Evolutionary conservation across 1,140 invertebrate species (phyloP).

Genomic region (Brachionus rubens): DNA sequence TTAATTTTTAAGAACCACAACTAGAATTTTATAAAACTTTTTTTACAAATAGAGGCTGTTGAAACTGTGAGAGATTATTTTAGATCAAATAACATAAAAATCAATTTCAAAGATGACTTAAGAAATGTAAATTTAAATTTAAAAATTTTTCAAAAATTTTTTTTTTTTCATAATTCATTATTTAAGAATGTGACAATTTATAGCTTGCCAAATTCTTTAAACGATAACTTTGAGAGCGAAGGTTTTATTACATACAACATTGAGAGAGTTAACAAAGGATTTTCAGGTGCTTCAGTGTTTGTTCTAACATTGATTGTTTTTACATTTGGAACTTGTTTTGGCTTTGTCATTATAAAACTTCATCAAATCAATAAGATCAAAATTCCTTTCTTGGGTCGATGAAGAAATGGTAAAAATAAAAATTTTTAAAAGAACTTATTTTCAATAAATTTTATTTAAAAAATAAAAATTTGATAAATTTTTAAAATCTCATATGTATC

Average conservation of each 20-base stretch:
- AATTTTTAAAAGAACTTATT: neutral
- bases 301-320: neutral
- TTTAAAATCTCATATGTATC: no score
- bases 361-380: slow-evolving; percentile 5
- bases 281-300: neutral
- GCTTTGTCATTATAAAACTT: neutral
- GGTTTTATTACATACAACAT: neutral
- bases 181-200: neutral
- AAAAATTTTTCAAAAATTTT: neutral
- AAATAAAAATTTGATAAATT: no score
- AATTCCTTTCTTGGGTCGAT: neutral
- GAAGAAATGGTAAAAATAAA: neutral
- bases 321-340: neutral
- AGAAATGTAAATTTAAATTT: neutral
- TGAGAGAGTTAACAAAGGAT: slow-evolving; percentile 2
- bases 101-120: slow-evolving; percentile 9
- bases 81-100: neutral
- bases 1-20: neutral
- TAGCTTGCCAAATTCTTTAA: neutral
- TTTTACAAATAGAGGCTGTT: slow-evolving; percentile 21
- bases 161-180: neutral
- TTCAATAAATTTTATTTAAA: neutral
- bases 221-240: neutral
- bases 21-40: neutral
- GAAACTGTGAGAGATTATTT: slow-evolving; percentile 21